Evolutionary conservation across 2,888 invertebrate genomes (phyloP), one percentile per base, ranked within the genome.

Genomic region (Rotaria magnacalcarata): DNA sequence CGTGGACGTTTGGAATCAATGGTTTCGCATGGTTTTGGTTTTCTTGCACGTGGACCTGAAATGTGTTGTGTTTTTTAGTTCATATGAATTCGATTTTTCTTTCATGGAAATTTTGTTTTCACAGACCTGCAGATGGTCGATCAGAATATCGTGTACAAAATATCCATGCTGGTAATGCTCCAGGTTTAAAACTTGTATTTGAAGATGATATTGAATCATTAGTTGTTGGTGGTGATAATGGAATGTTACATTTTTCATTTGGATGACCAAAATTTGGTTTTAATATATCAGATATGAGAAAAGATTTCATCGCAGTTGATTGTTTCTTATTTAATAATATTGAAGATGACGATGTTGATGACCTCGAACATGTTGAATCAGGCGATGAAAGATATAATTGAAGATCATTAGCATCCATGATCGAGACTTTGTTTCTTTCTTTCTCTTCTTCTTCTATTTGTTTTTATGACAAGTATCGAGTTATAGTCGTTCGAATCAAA

Each of bases 121-220:
- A 5, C 8, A 21, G 89, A 93, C 93, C 93, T 88, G 92, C 91
- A 43, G 92, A 92, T 7, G 93, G 93, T 87, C 93, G 89, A 89
- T 93, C 93, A 27, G 92, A 92, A 91, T 97, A 97, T 90, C 97
- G 93, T 8, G 97, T 97, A 92, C 97, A 97, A 92, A 96, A 97
- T 86, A 97, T 96, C 97, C 97, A 97, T 2, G 97, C 96, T 0
- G 97, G 97, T 95, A 96, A 96, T 43, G 47, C 6, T 11, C n/a
- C 47, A 7, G 24, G 24, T 47, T 43, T 41, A 24, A 14, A 24
- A 47, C 24, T 47, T 24, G 47, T 47, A 47, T 43, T 47, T 47
- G 80, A 80, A 16, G 80, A 80, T 80, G 80, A 80, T 14, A 41
- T 80, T 47, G 80, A 80, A 80, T 80, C 47, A n/a, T 47, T 47